Evolutionary conservation across 2,113 vertebrate species (phyloP).

Genomic region (Paradoxurus hermaphroditus): DNA sequence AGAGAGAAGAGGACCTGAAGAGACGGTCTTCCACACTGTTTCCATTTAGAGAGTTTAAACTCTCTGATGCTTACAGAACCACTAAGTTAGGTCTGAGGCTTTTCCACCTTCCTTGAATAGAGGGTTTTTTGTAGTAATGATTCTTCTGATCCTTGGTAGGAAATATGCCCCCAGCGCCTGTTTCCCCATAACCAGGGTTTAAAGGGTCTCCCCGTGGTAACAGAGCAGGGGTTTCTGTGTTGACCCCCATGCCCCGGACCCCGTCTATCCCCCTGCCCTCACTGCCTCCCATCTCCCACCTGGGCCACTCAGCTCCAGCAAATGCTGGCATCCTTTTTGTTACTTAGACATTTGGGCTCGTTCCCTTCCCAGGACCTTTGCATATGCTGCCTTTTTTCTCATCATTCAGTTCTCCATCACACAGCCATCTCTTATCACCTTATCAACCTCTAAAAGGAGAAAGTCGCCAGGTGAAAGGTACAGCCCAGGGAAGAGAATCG

Average conservation of each 20-base stretch:
- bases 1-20: too few relatives aligned
- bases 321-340: neutral
- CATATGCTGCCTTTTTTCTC: neutral
- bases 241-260: neutral
- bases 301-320: neutral
- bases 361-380: neutral
- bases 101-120: neutral
- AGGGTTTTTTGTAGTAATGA: neutral
- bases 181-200: neutral
- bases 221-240: too few relatives aligned
- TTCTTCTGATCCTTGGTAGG: neutral
- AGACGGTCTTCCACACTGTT: neutral
- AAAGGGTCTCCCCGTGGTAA: neutral
- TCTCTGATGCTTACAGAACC: neutral
- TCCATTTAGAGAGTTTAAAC: neutral
- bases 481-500: neutral
- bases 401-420: neutral
- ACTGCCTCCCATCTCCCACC: neutral
- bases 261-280: neutral
- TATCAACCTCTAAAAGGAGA: neutral
- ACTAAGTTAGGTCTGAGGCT: neutral
- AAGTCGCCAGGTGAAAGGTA: neutral
- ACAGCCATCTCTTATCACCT: neutral
- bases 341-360: neutral
- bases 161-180: accelerated